Base-by-base conservation (phyloP, 2,797 vertebrate genomes). In the Labeo calbasu region DNA sequence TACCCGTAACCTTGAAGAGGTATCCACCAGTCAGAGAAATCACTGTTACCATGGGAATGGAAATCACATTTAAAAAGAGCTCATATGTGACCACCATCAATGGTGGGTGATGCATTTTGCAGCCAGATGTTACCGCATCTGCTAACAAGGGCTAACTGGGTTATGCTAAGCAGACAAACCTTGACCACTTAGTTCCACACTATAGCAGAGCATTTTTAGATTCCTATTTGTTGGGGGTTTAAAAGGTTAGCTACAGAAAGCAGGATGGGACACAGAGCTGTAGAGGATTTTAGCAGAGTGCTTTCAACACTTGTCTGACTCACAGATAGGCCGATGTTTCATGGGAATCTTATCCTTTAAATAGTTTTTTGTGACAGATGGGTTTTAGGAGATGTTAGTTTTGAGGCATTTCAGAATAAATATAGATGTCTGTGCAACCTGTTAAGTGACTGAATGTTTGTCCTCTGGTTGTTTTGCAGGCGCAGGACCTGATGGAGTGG, bases 401-500 rank as follows among this genome's bases (percentile, higher is more conserved):
- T 57, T 43, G 28, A 79, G 21, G 72, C 21, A 13, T n/a, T 75
- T 83, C 28, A 79, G 23, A 43, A 48, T 50, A 46, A 83, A 25
- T 40, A 78, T 57, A 28, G 40, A 78, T 57, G 17, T 36, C 68
- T 55, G 28, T 61, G 17, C 40, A 65, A 28, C 25, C 28, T 61
- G 68, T 78, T 78, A 61, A 23, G 8, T 77, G 23, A 70, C 43
- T 77, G 17, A 57, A 32, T 75, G 79, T 72, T 83, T 66, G 15
- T 25, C 25, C 28, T 88, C n/a, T 86, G 43, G 82, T 80, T 87
- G 40, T 83, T 84, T 85, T 40, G 73, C 28, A 96, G 96, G 96
- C 83, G 96, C 96, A 6, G 96, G 96, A 85, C 94, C 94, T 81
- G 96, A 96, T 8, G 96, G 96, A 84, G 91, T 96, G 50, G 96